Base-by-base conservation (phyloP, 2,113 vertebrate species). In the Bufo gargarizans region DNA sequence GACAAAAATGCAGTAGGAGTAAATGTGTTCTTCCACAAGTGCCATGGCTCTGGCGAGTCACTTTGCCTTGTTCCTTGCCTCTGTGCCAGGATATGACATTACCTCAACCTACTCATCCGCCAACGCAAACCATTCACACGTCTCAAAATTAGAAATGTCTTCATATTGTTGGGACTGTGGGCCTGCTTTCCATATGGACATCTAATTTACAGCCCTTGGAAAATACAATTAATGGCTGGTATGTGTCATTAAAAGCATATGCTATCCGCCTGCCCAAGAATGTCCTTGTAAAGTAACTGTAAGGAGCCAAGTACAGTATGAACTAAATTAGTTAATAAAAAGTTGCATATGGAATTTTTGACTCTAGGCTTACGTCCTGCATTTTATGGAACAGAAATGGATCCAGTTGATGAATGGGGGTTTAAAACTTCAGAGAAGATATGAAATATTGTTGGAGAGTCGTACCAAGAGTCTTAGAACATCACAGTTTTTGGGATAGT, bases 61-160 rank as follows among this genome's bases (percentile, higher is more conserved):
- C 77, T 45, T 69, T 50, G 45, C 13, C n/a, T 79, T 78, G 17
- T 86, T 77, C 69, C n/a, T 14, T 9, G 45, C 72, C 79, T 83
- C 2, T 58, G 19, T 84, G 81, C 72, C 82, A 89, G 71, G 49
- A 65, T 43, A 43, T 84, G 82, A 65, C 81, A 84, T 89, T 78
- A 78, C 72, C 72, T 69, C 81, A 84, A 74, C 59, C 55, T 65
- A 12, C 20, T 74, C 14, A 63, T 43, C 19, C 19, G 87, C 82
- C 87, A 78, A 50, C 74, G 67, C 81, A 69, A 45, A 84, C 56
- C 45, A 76, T 84, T 89, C 81, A 84, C 87, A 89, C 87, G 20
- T 89, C 87, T 78, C 45, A 83, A 33, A 88, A 82, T 82, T 88
- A 88, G 78, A 88, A 88, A 88, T 63, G 47, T 50, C 20, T 82